Evolutionary conservation across 2,888 invertebrate species (phyloP).

Genomic region (Germaria angustata): DNA sequence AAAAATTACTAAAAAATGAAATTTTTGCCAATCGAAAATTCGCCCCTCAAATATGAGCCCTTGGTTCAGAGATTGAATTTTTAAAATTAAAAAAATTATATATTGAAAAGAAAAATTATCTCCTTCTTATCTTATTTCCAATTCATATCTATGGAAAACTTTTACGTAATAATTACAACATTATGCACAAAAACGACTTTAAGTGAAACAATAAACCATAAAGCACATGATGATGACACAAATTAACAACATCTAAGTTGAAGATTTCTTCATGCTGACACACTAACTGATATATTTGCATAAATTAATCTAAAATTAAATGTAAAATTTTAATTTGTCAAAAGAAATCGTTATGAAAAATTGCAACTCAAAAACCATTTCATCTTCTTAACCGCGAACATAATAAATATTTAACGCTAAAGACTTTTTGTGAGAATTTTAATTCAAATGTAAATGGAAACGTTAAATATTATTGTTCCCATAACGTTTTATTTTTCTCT

Average conservation of each 20-base stretch:
- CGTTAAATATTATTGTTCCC: slow-evolving; percentile 16
- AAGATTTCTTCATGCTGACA: slow-evolving; percentile 39
- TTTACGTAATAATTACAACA: too few relatives aligned
- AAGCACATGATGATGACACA: too few relatives aligned
- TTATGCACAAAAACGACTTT: too few relatives aligned
- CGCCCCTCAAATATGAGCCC: too few relatives aligned
- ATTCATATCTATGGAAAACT: too few relatives aligned
- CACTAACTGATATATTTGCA: slow-evolving; percentile 37
- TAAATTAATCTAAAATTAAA: slow-evolving; percentile 50
- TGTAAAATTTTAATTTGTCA: slow-evolving; percentile 39
- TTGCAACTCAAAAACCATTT: not conserved
- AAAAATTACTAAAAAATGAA: too few relatives aligned
- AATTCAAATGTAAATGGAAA: not conserved
- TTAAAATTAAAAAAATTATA: too few relatives aligned
- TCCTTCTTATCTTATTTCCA: too few relatives aligned
- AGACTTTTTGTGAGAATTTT: not conserved
- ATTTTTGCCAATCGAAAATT: too few relatives aligned
- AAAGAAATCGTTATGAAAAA: not conserved
- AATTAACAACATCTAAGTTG: not conserved
- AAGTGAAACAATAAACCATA: too few relatives aligned
- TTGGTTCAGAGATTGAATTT: too few relatives aligned
- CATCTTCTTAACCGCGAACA: not conserved
- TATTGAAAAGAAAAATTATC: too few relatives aligned
- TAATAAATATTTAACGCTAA: not conserved
- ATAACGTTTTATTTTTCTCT: not conserved